Percentiles rank a stretch among this genome's conserved stretches.
phyloP scores from a whole-genome alignment of 2,888 invertebrate species.

The Caenorhabditis sinica region DNA sequence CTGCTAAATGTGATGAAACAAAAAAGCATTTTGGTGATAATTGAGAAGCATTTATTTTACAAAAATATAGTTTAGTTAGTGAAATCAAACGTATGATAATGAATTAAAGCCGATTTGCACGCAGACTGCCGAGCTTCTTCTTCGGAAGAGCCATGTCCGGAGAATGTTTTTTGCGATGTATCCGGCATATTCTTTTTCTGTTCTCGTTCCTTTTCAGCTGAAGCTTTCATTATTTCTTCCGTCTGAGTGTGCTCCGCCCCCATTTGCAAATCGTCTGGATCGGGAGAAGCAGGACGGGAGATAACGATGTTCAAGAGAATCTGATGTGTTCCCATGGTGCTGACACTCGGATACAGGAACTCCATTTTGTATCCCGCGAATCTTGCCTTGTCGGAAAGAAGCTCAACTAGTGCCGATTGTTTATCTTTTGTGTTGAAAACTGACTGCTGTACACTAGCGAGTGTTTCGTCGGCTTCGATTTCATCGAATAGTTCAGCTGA shows the following conservation, averaged over 20 bases:
- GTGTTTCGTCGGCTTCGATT: constrained; percentile 11
- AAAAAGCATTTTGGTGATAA: not conserved
- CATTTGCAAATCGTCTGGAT: constrained; percentile 51
- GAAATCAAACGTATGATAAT: constrained; percentile 53
- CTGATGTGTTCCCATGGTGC: constrained; percentile 49
- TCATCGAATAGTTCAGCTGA: constrained; percentile 23
- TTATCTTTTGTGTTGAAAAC: constrained; percentile 33
- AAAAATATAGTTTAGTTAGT: constrained; percentile 1
- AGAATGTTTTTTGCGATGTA: constrained; percentile 56
- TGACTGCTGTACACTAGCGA: not conserved
- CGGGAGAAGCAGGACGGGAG: constrained; percentile 10
- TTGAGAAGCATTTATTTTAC: not conserved
- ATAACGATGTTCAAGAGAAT: constrained; percentile 25
- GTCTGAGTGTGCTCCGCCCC: constrained; percentile 65
- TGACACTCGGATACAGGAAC: constrained; percentile 33
- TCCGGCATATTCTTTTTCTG: constrained; percentile 21
- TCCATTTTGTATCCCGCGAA: constrained; percentile 42
- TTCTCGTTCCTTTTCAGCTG: constrained; percentile 36
- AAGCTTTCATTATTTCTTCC: constrained; percentile 46
- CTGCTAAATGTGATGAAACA: no score
- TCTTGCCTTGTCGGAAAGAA: constrained; percentile 59
- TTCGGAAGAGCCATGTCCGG: constrained; percentile 58
- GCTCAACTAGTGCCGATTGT: constrained; percentile 31
- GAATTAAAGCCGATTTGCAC: constrained; percentile 58
- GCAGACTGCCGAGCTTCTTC: constrained; percentile 56